Base-by-base conservation (phyloP, 2,113 vertebrate genomes). In the Coptodon bakossiorum region DNA sequence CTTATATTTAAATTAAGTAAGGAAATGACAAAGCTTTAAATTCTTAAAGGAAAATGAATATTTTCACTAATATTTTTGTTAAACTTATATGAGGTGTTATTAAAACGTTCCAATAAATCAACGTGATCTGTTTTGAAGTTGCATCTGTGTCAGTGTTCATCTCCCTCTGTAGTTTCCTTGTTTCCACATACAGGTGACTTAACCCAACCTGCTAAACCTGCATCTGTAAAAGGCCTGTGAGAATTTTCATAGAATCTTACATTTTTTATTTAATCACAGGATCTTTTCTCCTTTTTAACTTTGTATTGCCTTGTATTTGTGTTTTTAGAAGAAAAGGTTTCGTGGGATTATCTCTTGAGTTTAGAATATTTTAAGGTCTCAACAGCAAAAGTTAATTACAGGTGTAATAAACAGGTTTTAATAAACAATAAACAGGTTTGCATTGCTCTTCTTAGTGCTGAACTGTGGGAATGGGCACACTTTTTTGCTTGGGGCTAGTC, bases 401-500 rank as follows among this genome's bases (percentile, higher is more conserved):
- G 11, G 52, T 36, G 12, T 6, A 56, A n/a, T 50, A 40, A 84
- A 34, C 27, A 63, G 81, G 34, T 57, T 3, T 80, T 10, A 56
- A 36, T 50, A 40, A 84, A 34, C n/a, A 56, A 24, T 36, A 48
- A 84, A 34, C n/a, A 53, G 71, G 27, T 53, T 2, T 80, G 34
- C 16, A 27, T 82, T 84, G 82, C 68, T 34, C 7, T 48, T 71
- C 66, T 9, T 83, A 54, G 27, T 90, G 43, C 13, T 56, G 78
- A 31, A 5, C 66, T 88, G 22, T 86, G 84, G 81, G 86, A 89
- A 83, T 79, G 29, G 48, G 34, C 29, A 9, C 9, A 19, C n/a
- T 66, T 11, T 84, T 89, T 87, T 59, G 68, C 88, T 81, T 5
- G 6, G 57, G 89, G 89, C 90, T 10, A 54, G 87, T 89, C 80